Evolutionary conservation across 2,113 vertebrate genomes (phyloP), one percentile per base, ranked within the genome.

Genomic region (Microtus oregoni): DNA sequence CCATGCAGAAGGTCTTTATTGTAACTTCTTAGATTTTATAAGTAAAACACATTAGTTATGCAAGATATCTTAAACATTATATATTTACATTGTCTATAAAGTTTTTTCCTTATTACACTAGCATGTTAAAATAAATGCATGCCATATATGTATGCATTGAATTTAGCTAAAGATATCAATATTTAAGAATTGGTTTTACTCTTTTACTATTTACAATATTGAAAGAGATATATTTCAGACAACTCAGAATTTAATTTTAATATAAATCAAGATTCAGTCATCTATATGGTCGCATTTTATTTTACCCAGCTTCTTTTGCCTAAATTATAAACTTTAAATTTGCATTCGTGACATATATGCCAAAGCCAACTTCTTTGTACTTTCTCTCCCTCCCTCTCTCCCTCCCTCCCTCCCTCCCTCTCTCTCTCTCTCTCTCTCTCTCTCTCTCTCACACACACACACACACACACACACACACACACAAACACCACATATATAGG

Each of bases 71-170:
- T 38, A 15, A 58, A 7, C 20, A 82, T 26, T n/a, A 65, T 70
- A 65, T 78, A 50, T 52, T 81, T 52, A 24, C 11, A 2, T 24
- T 58, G 52, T 24, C 32, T n/a, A n/a, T 24, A 9, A 58, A n/a
- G 5, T 10, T n/a, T 55, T 24, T 10, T 55, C 9, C 11, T 55
- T 52, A 17, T 63, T 81, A 63, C 14, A 35, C 22, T 17, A 70
- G 44, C 19, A 79, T 96, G 12, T 91, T 44, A 35, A 95, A 79
- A 63, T 38, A 93, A 85, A 70, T 63, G 7, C 8, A 63, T 26
- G 1, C 55, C 55, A 58, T 58, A 58, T 19, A 58, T 58, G 17
- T 58, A 58, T 58, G 55, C 17, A 58, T 58, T 58, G 17, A 19
- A 20, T 58, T 55, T 58, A 19, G 17, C 55, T 58, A 58, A 65